phyloP scores from a whole-genome alignment of 2,797 vertebrate genomes.

The Falco naumanni region DNA sequence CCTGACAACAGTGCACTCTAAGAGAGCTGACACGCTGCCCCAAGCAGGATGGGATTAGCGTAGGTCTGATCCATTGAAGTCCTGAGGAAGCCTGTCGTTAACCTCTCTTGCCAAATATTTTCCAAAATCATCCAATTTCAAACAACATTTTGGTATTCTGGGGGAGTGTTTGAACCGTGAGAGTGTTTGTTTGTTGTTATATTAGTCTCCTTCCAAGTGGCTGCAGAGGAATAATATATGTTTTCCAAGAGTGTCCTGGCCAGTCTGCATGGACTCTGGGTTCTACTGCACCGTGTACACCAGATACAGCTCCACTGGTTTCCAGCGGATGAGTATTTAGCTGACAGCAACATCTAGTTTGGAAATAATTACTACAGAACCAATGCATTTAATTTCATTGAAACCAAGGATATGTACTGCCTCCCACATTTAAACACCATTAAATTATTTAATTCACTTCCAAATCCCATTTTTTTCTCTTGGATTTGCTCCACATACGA shows the following conservation, averaged over 20 bases:
- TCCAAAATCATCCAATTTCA: not conserved
- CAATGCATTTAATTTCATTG: not conserved
- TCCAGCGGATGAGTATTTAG: not conserved
- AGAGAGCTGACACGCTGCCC: not conserved
- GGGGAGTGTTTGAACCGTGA: not conserved
- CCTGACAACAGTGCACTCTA: not conserved
- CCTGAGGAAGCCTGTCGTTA: not conserved
- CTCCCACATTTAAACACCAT: not conserved
- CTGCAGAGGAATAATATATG: not conserved
- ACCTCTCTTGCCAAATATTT: not conserved
- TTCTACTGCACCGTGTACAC: not conserved
- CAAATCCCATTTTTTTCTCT: constrained; percentile 25
- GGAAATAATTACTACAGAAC: not conserved
- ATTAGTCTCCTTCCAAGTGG: not conserved
- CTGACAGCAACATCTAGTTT: not conserved
- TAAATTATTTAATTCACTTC: constrained; percentile 29
- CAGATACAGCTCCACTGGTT: not conserved
- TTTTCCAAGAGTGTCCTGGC: not conserved
- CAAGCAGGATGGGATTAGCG: not conserved
- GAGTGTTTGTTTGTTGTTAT: not conserved
- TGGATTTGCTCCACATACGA: not conserved
- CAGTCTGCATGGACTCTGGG: not conserved
- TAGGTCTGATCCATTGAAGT: not conserved
- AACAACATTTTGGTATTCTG: not conserved
- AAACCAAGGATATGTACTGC: not conserved